Evolutionary conservation across 1,140 invertebrate species (phyloP).

Genomic region (Zaprionus vittiger): DNA sequence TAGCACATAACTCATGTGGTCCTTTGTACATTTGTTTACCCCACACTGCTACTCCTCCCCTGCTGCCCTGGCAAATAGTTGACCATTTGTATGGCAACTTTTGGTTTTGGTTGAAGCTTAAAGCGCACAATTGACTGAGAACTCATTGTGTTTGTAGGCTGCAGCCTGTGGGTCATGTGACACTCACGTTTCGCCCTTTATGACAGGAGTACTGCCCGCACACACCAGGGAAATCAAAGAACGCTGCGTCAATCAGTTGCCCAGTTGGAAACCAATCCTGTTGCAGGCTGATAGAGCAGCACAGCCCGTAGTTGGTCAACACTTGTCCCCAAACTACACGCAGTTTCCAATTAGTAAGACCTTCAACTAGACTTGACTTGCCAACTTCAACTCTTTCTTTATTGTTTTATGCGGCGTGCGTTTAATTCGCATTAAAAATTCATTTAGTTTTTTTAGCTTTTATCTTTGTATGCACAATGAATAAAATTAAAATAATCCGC

Average conservation of each 20-base stretch:
- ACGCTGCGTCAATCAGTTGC: slow-evolving; percentile 39
- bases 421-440: slow-evolving; percentile 72
- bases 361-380: neutral
- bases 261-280: slow-evolving; percentile 15
- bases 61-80: slow-evolving; percentile 1
- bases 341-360: neutral
- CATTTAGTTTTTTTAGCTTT: slow-evolving; percentile 82
- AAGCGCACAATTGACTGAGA: slow-evolving; percentile 3
- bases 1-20: slow-evolving; percentile 76
- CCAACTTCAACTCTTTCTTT: neutral
- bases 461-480: slow-evolving; percentile 81
- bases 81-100: slow-evolving; percentile 2
- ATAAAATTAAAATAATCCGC: slow-evolving; percentile 82
- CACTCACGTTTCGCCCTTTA: slow-evolving; percentile 43
- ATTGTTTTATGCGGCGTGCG: slow-evolving; percentile 22
- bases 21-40: slow-evolving; percentile 40
- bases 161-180: slow-evolving; percentile 38
- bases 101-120: neutral
- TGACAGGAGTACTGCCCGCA: slow-evolving; percentile 23
- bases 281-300: neutral
- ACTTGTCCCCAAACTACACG: no score
- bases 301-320: no score
- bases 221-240: slow-evolving; percentile 50
- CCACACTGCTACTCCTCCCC: neutral
- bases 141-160: neutral